phyloP scores from a whole-genome alignment of 1,140 invertebrate genomes.

The Coenobita brevimanus region DNA sequence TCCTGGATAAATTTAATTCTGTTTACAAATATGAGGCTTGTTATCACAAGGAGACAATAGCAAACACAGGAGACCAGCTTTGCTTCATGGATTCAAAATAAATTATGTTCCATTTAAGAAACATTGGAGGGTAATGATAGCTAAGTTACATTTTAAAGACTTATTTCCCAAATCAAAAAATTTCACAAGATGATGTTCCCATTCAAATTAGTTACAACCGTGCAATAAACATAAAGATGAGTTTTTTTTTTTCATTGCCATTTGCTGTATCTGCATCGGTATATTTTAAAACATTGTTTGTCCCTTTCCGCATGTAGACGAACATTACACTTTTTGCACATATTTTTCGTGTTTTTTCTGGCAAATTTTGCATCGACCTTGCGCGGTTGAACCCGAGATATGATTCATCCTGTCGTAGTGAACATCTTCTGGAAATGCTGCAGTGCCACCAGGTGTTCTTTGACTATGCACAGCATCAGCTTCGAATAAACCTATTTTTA shows the following conservation, averaged over 20 bases:
- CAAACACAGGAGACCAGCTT: not conserved
- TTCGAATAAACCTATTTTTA: no score
- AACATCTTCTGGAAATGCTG: not conserved
- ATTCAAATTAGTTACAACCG: not conserved
- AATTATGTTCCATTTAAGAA: constrained; percentile 27
- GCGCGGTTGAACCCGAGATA: not conserved
- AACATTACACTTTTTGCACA: no score
- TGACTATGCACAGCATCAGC: no score
- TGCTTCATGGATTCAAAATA: not conserved
- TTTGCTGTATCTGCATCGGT: not conserved
- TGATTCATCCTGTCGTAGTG: constrained; percentile 8
- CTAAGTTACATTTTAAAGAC: no score
- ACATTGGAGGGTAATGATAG: constrained; percentile 25
- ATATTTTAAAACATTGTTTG: constrained; percentile 3
- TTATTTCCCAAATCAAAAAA: no score
- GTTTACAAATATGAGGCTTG: not conserved
- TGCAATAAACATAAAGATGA: not conserved
- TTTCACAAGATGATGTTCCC: not conserved
- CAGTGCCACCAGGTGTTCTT: no score
- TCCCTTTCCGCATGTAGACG: no score
- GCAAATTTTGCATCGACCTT: constrained; percentile 3
- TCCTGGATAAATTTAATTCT: not conserved
- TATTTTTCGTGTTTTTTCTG: constrained; percentile 14
- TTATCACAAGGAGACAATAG: not conserved
- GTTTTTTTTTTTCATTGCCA: no score